Conservation (phyloP, 2,888 invertebrate genomes). For the Drosophila seclusa region DNA sequence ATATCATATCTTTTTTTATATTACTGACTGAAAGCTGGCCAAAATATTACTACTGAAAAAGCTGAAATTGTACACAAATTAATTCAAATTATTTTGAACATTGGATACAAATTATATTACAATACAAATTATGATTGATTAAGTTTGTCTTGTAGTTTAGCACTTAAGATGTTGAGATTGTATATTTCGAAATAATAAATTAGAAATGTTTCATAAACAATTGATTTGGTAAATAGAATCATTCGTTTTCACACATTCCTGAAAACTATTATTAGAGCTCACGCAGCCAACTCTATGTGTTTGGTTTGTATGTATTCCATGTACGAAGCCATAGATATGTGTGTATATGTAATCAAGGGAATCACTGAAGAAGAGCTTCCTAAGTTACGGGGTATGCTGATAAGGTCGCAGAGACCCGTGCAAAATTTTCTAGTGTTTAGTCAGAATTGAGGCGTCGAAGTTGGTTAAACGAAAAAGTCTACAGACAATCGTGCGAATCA, state of each 20-base stretch:
- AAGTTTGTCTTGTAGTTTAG: not conserved
- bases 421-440: conserved; percentile 40
- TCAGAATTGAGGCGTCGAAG: conserved; percentile 46
- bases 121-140: not conserved
- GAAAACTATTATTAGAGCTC: not conserved
- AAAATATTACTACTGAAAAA: not conserved
- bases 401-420: conserved; percentile 18
- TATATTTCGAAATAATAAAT: not conserved
- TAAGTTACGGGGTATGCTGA: conserved; percentile 28
- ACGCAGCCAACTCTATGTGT: not conserved
- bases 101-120: not conserved
- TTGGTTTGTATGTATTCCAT: conserved; percentile 3
- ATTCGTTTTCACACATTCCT: not conserved
- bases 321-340: not conserved
- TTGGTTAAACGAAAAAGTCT: conserved; percentile 14
- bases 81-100: not conserved
- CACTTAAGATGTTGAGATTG: not conserved
- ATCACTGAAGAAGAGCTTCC: conserved; percentile 29
- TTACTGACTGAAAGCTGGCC: not conserved
- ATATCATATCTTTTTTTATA: not conserved
- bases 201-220: not conserved
- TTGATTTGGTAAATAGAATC: not conserved
- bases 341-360: conserved; percentile 12
- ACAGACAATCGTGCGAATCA: not conserved
- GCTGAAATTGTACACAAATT: not conserved